Evolutionary conservation across 2,797 vertebrate species (phyloP), one percentile per base, ranked within the genome.

Genomic region (Mastacembelus armatus): DNA sequence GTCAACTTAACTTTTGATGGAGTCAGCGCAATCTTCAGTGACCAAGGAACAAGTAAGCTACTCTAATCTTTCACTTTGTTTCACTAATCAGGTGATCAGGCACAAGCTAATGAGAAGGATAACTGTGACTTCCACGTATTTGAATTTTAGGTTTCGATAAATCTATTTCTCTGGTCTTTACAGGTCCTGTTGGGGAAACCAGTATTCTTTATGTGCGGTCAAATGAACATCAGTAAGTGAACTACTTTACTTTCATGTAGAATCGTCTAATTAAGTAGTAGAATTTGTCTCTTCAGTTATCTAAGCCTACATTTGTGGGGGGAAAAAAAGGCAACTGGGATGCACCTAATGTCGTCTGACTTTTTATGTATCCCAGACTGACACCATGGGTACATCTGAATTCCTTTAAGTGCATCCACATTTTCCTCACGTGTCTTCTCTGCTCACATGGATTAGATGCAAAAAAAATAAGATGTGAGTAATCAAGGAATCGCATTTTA

Each of bases 1-100:
- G 26, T 85, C 24, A 88, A 89, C 44, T 21, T 93, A 30, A 93
- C 91, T 0, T 94, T 94, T 69, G 89, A 90, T 7, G 92, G 86
- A 33, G 24, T 92, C 62, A 94, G 93, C 5, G 86, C 86, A 3
- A 94, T 94, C 83, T 81, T 84, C 77, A 86, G 72, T 33, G 88
- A 92, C 38, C 69, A 11, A 18, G 68, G 57, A 71, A 32, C 62
- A 67, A 83, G 91, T 92, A 74, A 60, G 85, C 19, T 7, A 18
- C 12, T 18, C 18, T 2, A 5, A 5, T n/a, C 3, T 58, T 2
- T 24, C 22, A 4, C 50, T 35, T 4, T 32, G 0, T 29, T 6
- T 18, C 2, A 15, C 10, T 56, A 0, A 29, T 44, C 16, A 16
- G 7, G 8, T n/a, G 3, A 12, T 40, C 14, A 15, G 2, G 21